Conservation (phyloP, 1,140 invertebrate species). For the Hylaeus volcanicus region DNA sequence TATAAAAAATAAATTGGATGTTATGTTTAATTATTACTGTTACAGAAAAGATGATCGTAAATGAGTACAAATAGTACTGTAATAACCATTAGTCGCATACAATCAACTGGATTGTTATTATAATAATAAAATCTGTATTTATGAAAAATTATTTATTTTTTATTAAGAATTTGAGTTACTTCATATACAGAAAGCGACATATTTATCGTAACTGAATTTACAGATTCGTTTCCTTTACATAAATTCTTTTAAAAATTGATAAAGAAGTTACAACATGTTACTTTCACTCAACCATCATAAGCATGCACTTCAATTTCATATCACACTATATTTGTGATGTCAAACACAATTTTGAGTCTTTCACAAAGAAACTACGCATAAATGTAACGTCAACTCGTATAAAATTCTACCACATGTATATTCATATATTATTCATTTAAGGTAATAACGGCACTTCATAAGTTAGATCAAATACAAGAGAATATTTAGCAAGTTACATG, state of each 20-base stretch:
- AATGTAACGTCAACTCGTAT: slow-evolving; percentile 62
- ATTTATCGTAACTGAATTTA: slow-evolving; percentile 55
- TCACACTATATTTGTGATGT: slow-evolving; percentile 24
- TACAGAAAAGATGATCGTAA: too few relatives aligned
- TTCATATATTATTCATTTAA: slow-evolving; percentile 35
- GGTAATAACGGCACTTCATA: slow-evolving; percentile 50
- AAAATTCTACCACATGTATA: slow-evolving; percentile 64
- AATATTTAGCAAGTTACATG: neutral
- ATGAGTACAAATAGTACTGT: too few relatives aligned
- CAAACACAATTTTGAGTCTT: slow-evolving; percentile 35
- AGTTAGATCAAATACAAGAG: slow-evolving; percentile 60
- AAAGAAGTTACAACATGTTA: slow-evolving; percentile 28
- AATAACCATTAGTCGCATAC: neutral
- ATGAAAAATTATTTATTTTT: slow-evolving; percentile 71
- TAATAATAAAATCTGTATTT: slow-evolving; percentile 21
- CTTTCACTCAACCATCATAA: slow-evolving; percentile 15
- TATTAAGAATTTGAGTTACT: slow-evolving; percentile 45
- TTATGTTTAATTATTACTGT: too few relatives aligned
- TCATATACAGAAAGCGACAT: slow-evolving; percentile 55
- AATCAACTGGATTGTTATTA: neutral
- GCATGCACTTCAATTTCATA: slow-evolving; percentile 29
- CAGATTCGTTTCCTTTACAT: slow-evolving; percentile 46
- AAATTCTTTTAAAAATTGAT: slow-evolving; percentile 49
- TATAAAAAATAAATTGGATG: too few relatives aligned
- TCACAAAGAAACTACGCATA: slow-evolving; percentile 20